A percentile compares a stretch with the other conserved stretches of the same genome.
These are phyloP conservation scores for Gonatopus flavifemur DNA, from an alignment of 1,140 invertebrate genomes.

Conservation along the genomic window DNA sequence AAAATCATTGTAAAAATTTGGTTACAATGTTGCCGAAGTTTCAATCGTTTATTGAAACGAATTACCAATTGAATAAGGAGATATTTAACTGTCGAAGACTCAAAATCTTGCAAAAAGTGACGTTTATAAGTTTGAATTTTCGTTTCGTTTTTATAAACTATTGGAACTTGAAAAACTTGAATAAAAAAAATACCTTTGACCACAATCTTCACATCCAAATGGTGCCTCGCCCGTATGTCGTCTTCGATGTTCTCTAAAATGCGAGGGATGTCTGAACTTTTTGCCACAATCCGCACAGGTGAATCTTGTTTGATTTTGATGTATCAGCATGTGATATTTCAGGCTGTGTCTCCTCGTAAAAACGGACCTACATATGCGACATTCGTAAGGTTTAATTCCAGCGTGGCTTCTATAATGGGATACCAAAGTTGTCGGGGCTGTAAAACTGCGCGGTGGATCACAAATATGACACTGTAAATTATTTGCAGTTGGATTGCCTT, in stretches of 20 bases:
- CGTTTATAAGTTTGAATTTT: no score
- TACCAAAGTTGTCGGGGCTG: slow-evolving; percentile 66
- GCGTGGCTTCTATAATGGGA: slow-evolving; percentile 71
- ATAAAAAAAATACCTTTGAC: slow-evolving; percentile 52
- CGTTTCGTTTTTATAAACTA: no score
- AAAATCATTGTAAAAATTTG: not conserved
- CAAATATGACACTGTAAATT: slow-evolving; percentile 67
- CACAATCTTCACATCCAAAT: slow-evolving; percentile 68
- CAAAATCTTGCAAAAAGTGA: no score
- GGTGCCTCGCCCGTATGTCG: slow-evolving; percentile 70
- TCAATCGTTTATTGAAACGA: no score
- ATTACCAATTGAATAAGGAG: no score
- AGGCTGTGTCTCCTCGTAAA: slow-evolving; percentile 70
- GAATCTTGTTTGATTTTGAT: slow-evolving; percentile 68
- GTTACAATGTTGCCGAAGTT: not conserved
- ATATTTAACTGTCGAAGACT: no score
- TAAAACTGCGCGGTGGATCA: slow-evolving; percentile 65
- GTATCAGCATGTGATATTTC: slow-evolving; percentile 72
- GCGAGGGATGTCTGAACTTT: slow-evolving; percentile 69
- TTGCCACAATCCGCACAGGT: slow-evolving; percentile 66
- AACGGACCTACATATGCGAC: slow-evolving; percentile 64
- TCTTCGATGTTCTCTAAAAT: slow-evolving; percentile 68
- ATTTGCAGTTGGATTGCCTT: slow-evolving; percentile 52
- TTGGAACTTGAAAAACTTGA: not conserved
- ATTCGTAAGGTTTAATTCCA: slow-evolving; percentile 69